phyloP scores from a whole-genome alignment of 2,888 invertebrate genomes.

The Margaritifera margaritifera region DNA sequence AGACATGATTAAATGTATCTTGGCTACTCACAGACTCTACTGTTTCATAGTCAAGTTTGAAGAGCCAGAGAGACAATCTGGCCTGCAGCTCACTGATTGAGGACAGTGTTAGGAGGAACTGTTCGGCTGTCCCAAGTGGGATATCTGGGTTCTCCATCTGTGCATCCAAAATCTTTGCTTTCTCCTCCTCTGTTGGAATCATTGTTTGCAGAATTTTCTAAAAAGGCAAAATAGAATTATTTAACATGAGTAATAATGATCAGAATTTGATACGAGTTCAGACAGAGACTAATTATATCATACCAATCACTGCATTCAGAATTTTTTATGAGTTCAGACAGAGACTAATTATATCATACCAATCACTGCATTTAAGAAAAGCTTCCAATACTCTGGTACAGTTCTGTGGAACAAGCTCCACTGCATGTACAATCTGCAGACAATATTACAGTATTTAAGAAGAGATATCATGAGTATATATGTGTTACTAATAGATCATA shows the following conservation, averaged over 20 bases:
- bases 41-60: slow-evolving; percentile 98
- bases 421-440: too few species aligned
- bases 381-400: too few species aligned
- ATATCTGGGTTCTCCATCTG: slow-evolving; percentile 90
- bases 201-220: slow-evolving; percentile 93
- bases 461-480: too few species aligned
- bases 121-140: slow-evolving; percentile 96
- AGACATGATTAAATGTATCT: too few species aligned
- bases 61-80: slow-evolving; percentile 96
- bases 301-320: not conserved
- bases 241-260: too few species aligned
- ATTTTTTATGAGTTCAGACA: not conserved
- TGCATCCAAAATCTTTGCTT: slow-evolving; percentile 95
- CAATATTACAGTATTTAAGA: too few species aligned
- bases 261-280: not conserved
- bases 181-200: slow-evolving; percentile 97
- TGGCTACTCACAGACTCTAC: slow-evolving; percentile 83
- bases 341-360: not conserved
- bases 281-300: not conserved
- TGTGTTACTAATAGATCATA: too few species aligned
- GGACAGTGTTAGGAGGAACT: slow-evolving; percentile 96
- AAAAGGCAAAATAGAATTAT: slow-evolving; percentile 35
- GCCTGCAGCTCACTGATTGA: slow-evolving; percentile 96
- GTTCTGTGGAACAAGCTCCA: too few species aligned
- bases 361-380: not conserved